Conservation (phyloP, 2,797 vertebrate genomes). For the Rhadinocentrus ornatus region DNA sequence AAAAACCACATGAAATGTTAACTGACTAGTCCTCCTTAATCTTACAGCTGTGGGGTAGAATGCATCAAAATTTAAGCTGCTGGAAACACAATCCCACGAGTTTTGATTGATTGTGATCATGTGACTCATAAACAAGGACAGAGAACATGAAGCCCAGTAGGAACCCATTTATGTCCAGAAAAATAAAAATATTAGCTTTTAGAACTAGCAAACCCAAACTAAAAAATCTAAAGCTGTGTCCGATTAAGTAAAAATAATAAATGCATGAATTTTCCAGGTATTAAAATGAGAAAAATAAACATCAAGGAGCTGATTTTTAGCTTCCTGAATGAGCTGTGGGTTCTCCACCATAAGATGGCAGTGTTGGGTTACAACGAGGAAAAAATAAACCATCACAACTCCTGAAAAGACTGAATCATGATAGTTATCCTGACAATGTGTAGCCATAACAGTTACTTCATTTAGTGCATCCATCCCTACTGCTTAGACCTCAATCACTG, state of each 20-base stretch:
- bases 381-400: no score
- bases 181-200: background rate
- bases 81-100: background rate
- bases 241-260: background rate
- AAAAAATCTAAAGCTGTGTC: background rate
- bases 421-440: no score
- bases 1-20: no score
- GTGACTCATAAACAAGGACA: background rate
- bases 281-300: background rate
- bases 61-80: background rate
- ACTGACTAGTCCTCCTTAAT: no score
- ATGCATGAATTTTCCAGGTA: background rate
- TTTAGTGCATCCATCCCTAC: background rate
- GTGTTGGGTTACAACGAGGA: background rate
- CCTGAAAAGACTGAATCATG: background rate
- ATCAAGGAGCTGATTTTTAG: background rate
- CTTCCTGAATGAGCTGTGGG: background rate
- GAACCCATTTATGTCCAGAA: background rate
- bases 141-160: background rate
- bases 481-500: background rate
- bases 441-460: no score
- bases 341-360: constrained; percentile 45
- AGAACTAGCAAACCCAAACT: background rate
- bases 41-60: background rate
- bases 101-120: background rate